These are phyloP conservation scores for Drosophila burlai DNA, from an alignment of 1,140 invertebrate species.

Conservation along the genomic window DNA sequence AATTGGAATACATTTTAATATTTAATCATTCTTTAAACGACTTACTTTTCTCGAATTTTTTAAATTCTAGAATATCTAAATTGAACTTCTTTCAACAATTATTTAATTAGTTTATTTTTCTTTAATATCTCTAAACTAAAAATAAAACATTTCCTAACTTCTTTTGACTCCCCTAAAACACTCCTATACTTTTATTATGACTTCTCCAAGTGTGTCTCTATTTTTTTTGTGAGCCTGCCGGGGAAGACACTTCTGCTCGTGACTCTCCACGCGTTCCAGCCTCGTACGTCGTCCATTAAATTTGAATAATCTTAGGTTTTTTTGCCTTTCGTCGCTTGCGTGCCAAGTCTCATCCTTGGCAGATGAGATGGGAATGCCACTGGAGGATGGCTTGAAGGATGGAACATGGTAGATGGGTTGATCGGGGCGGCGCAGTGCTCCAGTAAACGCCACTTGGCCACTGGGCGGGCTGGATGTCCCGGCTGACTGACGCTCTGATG, in stretches of 20 bases:
- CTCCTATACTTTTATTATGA: neutral
- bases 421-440: slow-evolving; percentile 28
- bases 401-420: slow-evolving; percentile 10
- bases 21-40: no score
- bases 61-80: neutral
- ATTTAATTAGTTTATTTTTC: neutral
- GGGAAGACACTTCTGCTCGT: slow-evolving; percentile 50
- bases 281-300: slow-evolving; percentile 71
- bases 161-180: neutral
- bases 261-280: slow-evolving; percentile 63
- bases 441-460: slow-evolving; percentile 60
- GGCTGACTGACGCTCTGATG: slow-evolving; percentile 54
- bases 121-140: neutral
- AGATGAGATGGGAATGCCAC: slow-evolving; percentile 37
- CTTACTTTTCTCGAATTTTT: neutral
- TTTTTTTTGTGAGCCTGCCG: slow-evolving; percentile 38
- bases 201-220: slow-evolving; percentile 41
- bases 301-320: slow-evolving; percentile 79
- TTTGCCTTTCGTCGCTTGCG: slow-evolving; percentile 59
- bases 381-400: slow-evolving; percentile 16
- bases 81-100: neutral
- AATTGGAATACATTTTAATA: no score
- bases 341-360: slow-evolving; percentile 31
- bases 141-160: neutral
- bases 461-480: slow-evolving; percentile 55